These are phyloP conservation scores for Acronicta leporina DNA, from an alignment of 2,888 invertebrate species.

Conservation along the genomic window DNA sequence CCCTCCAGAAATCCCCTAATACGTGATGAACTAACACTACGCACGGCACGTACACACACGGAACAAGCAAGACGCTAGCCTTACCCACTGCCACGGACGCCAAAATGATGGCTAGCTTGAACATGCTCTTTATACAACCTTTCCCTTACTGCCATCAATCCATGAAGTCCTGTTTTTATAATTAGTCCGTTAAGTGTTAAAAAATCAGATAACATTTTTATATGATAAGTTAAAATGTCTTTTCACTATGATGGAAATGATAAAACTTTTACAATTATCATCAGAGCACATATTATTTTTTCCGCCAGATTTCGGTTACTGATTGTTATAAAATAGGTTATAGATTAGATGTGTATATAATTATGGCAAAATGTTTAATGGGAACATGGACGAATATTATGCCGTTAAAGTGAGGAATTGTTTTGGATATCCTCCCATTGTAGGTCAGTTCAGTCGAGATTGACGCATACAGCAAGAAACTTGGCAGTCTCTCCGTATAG, in stretches of 20 bases:
- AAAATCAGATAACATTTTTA: conserved; percentile 11
- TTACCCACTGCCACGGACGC: conserved; percentile 55
- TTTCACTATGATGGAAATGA: conserved; percentile 4
- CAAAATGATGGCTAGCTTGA: conserved; percentile 47
- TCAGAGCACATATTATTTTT: conserved; percentile 36
- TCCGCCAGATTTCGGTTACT: conserved; percentile 25
- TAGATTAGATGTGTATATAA: conserved; percentile 44
- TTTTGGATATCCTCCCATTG: conserved; percentile 36
- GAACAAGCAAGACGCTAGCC: conserved; percentile 7
- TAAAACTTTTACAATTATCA: conserved; percentile 21
- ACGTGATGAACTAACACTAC: too few relatives aligned
- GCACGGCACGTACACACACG: conserved; percentile 12
- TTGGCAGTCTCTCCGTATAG: conserved; percentile 76
- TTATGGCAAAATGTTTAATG: too few relatives aligned
- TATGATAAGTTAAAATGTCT: conserved; percentile 12
- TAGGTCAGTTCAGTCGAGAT: conserved; percentile 71
- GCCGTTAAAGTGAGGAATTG: conserved; percentile 15
- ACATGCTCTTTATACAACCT: conserved; percentile 30
- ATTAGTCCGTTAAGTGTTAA: background rate
- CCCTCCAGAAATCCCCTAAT: too few relatives aligned
- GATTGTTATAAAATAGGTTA: conserved; percentile 24
- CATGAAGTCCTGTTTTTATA: conserved; percentile 30
- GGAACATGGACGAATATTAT: background rate
- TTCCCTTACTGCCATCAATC: conserved; percentile 11
- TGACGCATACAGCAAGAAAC: conserved; percentile 78